Evolutionary conservation across 1,140 invertebrate genomes (phyloP), one percentile per base, ranked within the genome.

Genomic region (Colletes latitarsis): DNA sequence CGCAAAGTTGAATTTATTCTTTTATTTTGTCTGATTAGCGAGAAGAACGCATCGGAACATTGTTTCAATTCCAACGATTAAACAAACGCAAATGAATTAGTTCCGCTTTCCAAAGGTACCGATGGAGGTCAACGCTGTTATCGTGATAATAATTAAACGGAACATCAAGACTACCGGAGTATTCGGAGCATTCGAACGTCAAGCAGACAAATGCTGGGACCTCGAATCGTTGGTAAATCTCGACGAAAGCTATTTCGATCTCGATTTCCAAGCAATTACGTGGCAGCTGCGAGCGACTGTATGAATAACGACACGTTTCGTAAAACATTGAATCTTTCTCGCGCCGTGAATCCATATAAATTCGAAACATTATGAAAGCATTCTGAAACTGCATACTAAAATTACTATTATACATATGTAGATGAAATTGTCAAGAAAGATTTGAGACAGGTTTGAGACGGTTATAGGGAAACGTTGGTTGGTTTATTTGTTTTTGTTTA

Each of bases 111-210:
- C 4, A 62, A 14, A 52, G 30, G 17, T 9, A 12, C 19, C 46
- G 30, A 4, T 41, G 10, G 17, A 30, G 41, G 4, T 6, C 39
- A 30, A 41, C 39, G 6, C 5, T 71, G 21, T 71, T 71, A 71
- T 62, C 57, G n/a, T 3, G 57, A 43, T 52, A 30, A 30, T 72
- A 78, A 78, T 72, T 78, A 72, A 41, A 8, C 43, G 10, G 17
- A 41, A 21, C n/a, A 62, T 63, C 58, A 52, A 71, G 46, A 57
- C 12, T 53, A 62, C 9, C 39, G 19, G 39, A 19, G 30, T n/a
- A 2, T 19, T 66, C 19, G 64, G 39, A 19, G 30, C 30, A 2
- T 19, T 66, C 19, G 64, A 43, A 43, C 39, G 49, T 21, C 60
- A 53, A 67, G 14, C 21, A 21, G 17, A 64, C 46, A 74, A 63